These are phyloP conservation scores for Eudyptes chrysolophus DNA, from an alignment of 2,113 vertebrate species.

Conservation along the genomic window DNA sequence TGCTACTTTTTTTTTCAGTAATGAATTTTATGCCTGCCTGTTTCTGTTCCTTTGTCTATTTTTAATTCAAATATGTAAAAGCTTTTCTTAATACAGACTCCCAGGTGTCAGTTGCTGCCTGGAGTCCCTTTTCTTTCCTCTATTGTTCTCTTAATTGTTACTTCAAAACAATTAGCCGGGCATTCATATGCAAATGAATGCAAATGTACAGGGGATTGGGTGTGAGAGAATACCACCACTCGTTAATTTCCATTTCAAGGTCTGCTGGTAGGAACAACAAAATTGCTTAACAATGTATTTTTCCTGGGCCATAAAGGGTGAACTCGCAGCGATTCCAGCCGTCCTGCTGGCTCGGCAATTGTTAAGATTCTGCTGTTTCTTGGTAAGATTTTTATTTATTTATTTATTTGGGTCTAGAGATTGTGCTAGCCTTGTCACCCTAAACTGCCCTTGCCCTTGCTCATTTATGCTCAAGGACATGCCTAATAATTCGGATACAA, in stretches of 20 bases:
- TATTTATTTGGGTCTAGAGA: background rate
- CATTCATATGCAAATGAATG: constrained; percentile 82
- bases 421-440: background rate
- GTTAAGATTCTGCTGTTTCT: constrained; percentile 50
- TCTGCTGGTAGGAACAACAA: constrained; percentile 74
- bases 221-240: constrained; percentile 72
- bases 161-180: constrained; percentile 82
- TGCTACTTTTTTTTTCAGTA: constrained; percentile 18
- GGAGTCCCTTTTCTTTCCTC: constrained; percentile 75
- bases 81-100: constrained; percentile 76
- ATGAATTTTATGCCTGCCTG: constrained; percentile 68
- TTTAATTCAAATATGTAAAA: constrained; percentile 80
- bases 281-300: constrained; percentile 69
- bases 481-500: background rate
- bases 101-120: constrained; percentile 80
- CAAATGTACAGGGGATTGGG: constrained; percentile 71
- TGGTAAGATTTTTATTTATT: constrained; percentile 23
- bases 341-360: constrained; percentile 65
- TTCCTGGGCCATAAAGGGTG: constrained; percentile 65
- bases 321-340: background rate
- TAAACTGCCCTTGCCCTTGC: constrained; percentile 19
- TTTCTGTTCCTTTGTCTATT: constrained; percentile 72
- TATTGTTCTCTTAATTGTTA: constrained; percentile 84
- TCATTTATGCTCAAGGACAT: background rate
- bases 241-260: constrained; percentile 79